Percentiles rank a stretch among this genome's conserved stretches.
phyloP scores from a whole-genome alignment of 2,113 vertebrate genomes.

The Enhydra lutris region DNA sequence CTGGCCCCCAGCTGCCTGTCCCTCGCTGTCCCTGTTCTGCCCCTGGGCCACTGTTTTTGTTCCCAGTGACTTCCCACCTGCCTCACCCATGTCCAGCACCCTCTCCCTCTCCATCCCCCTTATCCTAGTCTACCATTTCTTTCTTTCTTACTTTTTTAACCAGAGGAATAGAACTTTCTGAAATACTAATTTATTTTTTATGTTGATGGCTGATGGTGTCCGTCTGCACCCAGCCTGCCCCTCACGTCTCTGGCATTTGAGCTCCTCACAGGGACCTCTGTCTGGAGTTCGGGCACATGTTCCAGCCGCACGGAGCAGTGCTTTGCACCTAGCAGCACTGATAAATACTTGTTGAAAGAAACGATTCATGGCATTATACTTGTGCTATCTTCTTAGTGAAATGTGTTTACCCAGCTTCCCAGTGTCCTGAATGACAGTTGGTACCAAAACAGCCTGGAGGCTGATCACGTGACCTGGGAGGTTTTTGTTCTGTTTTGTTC shows the following conservation, averaged over 20 bases:
- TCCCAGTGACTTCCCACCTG: neutral
- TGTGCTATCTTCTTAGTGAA: neutral
- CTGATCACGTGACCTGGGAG: rapidly evolving
- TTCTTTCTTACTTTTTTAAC: neutral
- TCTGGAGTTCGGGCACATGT: rapidly evolving
- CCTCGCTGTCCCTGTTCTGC: neutral
- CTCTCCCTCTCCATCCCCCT: neutral
- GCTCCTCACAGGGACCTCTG: neutral
- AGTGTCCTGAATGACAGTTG: neutral
- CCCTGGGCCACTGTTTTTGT: rapidly evolving
- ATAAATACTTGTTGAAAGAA: neutral
- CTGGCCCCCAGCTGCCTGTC: rapidly evolving
- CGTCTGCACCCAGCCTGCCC: rapidly evolving
- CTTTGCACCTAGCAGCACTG: neutral
- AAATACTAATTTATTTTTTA: rapidly evolving
- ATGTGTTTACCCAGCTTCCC: neutral
- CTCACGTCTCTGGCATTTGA: neutral
- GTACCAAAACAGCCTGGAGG: no score
- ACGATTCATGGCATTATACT: neutral
- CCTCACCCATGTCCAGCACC: rapidly evolving
- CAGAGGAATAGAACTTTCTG: neutral
- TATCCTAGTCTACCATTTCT: neutral
- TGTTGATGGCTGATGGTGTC: rapidly evolving
- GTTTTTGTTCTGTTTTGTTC: neutral
- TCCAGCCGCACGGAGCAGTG: neutral